A percentile compares a stretch with the other conserved stretches of the same genome.
phyloP scores from a whole-genome alignment of 2,113 vertebrate species.

The Balaenoptera acutorostrata region DNA sequence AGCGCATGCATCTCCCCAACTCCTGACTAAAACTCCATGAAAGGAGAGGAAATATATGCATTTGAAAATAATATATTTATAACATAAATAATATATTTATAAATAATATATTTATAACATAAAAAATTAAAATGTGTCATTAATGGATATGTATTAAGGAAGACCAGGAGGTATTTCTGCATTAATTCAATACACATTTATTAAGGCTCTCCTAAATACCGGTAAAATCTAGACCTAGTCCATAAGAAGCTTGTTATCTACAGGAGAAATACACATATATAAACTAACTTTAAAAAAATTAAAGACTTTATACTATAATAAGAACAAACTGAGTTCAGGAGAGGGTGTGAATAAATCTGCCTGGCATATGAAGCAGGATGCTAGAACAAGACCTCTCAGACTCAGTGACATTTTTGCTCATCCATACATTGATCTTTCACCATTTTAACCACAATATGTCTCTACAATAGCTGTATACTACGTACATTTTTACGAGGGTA shows the following conservation, averaged over 20 bases:
- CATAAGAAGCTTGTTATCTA: neutral
- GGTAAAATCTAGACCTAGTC: neutral
- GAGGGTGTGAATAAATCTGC: neutral
- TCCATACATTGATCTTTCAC: neutral
- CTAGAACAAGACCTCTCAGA: neutral
- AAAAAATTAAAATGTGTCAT: conserved; percentile 23
- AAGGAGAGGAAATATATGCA: neutral
- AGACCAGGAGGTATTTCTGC: neutral
- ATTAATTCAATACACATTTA: neutral
- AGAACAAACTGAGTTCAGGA: neutral
- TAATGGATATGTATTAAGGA: neutral
- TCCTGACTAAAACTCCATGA: neutral
- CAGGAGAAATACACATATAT: neutral
- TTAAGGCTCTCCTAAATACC: conserved; percentile 19
- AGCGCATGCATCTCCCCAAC: neutral
- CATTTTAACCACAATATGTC: neutral
- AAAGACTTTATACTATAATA: neutral
- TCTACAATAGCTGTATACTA: neutral
- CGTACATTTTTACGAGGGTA: neutral
- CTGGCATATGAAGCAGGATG: neutral
- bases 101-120: neutral
- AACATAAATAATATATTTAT: neutral
- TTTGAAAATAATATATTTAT: neutral
- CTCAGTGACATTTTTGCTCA: neutral
- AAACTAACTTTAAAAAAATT: neutral